Evolutionary conservation across 2,113 vertebrate species (phyloP).

Genomic region (Motacilla tschutschensis): DNA sequence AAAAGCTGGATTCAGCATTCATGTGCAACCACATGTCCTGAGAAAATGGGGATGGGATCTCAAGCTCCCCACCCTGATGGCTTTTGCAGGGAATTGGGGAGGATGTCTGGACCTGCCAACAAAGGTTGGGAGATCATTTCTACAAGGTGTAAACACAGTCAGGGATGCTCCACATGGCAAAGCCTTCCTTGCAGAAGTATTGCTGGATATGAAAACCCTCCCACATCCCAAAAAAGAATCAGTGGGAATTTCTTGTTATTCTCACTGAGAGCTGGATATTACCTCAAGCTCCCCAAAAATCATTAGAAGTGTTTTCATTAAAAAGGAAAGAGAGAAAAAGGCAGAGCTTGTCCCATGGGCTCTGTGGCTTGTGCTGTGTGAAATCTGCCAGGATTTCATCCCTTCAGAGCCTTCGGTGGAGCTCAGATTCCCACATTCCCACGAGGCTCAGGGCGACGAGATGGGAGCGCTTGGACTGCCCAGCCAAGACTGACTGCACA

Average conservation of each 20-base stretch:
- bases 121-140: not conserved
- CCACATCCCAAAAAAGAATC: not conserved
- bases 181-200: not conserved
- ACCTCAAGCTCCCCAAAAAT: not conserved
- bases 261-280: not conserved
- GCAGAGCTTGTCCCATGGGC: not conserved
- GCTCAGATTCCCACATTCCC: not conserved
- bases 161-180: not conserved
- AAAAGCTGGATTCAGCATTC: not conserved
- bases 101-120: not conserved
- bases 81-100: not conserved
- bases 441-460: not conserved
- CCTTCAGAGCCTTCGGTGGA: not conserved
- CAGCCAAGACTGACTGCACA: fast-evolving
- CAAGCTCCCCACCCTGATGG: not conserved
- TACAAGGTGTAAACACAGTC: fast-evolving
- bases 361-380: not conserved
- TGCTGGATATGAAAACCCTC: not conserved
- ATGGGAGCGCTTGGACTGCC: fast-evolving
- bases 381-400: not conserved
- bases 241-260: not conserved
- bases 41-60: not conserved
- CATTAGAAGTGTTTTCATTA: not conserved
- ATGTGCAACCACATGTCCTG: not conserved
- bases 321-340: not conserved